Evolutionary conservation across 1,140 invertebrate species (phyloP).

Genomic region (Rhagoletis zephyria): DNA sequence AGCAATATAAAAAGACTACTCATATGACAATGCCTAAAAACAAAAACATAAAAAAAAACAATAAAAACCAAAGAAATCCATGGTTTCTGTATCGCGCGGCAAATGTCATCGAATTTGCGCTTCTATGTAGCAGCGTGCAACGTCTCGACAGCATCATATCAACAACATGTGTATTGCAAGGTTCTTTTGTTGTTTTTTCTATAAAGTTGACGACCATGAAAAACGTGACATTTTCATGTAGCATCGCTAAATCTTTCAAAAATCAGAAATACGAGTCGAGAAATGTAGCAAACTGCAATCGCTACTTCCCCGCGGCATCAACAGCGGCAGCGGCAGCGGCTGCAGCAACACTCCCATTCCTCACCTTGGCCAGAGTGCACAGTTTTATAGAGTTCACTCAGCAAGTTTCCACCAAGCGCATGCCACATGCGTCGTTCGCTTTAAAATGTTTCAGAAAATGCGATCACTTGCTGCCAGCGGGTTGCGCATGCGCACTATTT

Average conservation of each 20-base stretch:
- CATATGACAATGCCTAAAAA: not conserved
- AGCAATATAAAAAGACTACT: not conserved
- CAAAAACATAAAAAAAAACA: not conserved
- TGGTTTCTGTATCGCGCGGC: not conserved
- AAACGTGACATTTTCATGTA: constrained; percentile 74
- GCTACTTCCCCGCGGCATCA: not conserved
- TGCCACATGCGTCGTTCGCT: constrained; percentile 39
- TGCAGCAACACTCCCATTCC: no score
- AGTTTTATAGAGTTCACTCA: no score
- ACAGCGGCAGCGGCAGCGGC: not conserved
- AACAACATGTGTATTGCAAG: constrained; percentile 8
- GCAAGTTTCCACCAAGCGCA: not conserved
- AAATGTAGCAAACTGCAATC: constrained; percentile 7
- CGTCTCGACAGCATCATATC: constrained; percentile 3
- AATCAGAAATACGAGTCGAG: constrained; percentile 33
- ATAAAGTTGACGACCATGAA: constrained; percentile 70
- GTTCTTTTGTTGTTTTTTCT: constrained; percentile 23
- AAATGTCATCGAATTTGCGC: constrained; percentile 43
- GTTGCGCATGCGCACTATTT: constrained; percentile 45
- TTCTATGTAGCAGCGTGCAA: not conserved
- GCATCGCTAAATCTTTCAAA: constrained; percentile 73
- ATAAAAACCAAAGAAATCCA: not conserved
- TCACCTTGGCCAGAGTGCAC: no score
- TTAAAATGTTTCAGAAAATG: constrained; percentile 39
- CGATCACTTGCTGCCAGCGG: constrained; percentile 32